Evolutionary conservation across 2,888 invertebrate genomes (phyloP).

Genomic region (Tholera decimalis): DNA sequence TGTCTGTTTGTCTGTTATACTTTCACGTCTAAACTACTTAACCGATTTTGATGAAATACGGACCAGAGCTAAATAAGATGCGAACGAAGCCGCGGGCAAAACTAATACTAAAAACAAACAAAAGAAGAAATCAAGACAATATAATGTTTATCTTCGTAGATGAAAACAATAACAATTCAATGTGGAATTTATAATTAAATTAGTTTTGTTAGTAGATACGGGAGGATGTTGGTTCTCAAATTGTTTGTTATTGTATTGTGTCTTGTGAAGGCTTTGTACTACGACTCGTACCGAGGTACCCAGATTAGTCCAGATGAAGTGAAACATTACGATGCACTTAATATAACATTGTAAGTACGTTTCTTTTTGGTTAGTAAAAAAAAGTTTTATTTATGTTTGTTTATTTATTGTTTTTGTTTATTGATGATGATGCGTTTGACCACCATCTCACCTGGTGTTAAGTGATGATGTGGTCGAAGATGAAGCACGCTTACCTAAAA

Average conservation of each 20-base stretch:
- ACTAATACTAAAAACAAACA: neutral
- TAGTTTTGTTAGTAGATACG: neutral
- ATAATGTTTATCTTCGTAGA: neutral
- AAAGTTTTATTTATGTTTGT: no score
- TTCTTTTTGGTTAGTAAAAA: neutral
- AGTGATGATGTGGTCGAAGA: no score
- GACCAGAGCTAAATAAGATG: no score
- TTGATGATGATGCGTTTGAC: no score
- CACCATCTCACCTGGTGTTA: no score
- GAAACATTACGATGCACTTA: conserved; percentile 68
- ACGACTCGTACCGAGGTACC: conserved; percentile 72
- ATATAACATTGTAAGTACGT: conserved; percentile 77
- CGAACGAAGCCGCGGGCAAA: no score
- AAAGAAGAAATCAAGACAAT: neutral
- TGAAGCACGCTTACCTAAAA: no score
- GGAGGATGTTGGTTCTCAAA: conserved; percentile 50
- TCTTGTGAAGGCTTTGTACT: conserved; percentile 59
- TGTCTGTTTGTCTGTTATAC: no score
- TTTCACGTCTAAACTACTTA: no score
- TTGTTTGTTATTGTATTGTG: conserved; percentile 51
- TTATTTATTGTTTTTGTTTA: neutral
- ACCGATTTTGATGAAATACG: no score
- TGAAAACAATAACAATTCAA: neutral
- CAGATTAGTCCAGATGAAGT: conserved; percentile 67
- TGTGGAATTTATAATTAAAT: neutral